Evolutionary conservation across 2,113 vertebrate genomes (phyloP).

Genomic region (Zapus hudsonius): DNA sequence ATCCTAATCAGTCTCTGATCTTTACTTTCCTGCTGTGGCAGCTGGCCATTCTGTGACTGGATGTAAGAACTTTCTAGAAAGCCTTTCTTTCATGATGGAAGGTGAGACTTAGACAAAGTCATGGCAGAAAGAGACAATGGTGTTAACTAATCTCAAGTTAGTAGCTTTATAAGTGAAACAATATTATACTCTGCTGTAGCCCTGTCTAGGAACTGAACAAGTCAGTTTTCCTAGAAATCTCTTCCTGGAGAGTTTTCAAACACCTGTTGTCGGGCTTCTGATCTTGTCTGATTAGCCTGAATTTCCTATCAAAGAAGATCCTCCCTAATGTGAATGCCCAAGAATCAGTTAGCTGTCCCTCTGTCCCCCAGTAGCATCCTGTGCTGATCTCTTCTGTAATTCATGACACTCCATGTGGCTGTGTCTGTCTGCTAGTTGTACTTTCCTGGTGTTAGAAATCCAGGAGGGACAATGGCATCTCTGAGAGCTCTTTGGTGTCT

Average conservation of each 20-base stretch:
- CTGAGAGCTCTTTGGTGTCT: neutral
- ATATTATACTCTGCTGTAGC: fast-evolving
- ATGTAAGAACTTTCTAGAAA: neutral
- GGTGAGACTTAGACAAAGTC: neutral
- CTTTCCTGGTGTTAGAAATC: neutral
- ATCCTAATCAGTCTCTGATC: neutral
- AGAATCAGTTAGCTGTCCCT: neutral
- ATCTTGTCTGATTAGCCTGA: neutral
- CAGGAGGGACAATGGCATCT: neutral
- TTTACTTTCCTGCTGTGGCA: neutral
- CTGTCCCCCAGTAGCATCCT: neutral
- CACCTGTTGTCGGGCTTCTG: neutral
- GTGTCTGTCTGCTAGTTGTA: neutral
- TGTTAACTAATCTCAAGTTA: neutral
- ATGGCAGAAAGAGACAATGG: neutral
- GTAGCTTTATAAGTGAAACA: neutral
- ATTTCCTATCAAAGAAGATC: neutral
- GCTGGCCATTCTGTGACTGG: neutral
- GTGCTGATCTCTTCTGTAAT: neutral
- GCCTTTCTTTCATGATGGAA: neutral
- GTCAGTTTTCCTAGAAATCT: neutral
- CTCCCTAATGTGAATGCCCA: neutral
- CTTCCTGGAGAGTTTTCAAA: neutral
- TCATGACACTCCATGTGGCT: too few relatives aligned
- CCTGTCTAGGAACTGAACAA: too few relatives aligned